A percentile compares a stretch with the other conserved stretches of the same genome.
phyloP scores from a whole-genome alignment of 2,888 invertebrate species.

The Cephus runcator region DNA sequence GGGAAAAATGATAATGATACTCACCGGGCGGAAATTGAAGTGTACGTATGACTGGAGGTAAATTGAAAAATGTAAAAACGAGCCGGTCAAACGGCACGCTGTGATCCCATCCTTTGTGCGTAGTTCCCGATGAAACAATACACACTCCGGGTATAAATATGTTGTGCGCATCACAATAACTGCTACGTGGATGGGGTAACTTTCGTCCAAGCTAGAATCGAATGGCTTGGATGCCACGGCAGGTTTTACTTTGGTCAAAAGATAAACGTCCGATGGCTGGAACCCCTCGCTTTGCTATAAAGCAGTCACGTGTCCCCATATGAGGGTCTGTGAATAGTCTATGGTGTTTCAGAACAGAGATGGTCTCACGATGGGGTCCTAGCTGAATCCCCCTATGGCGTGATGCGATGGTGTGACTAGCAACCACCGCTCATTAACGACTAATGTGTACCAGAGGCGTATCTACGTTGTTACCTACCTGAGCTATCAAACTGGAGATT shows the following conservation, averaged over 20 bases:
- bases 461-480: slow-evolving; percentile 27
- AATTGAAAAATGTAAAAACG: slow-evolving; percentile 39
- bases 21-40: background rate
- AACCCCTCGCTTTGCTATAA: slow-evolving; percentile 41
- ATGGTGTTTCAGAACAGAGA: slow-evolving; percentile 53
- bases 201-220: slow-evolving; percentile 30
- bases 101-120: slow-evolving; percentile 32
- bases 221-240: background rate
- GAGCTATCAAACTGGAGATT: slow-evolving; percentile 16
- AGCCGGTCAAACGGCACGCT: slow-evolving; percentile 10
- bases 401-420: slow-evolving; percentile 49
- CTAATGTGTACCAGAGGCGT: slow-evolving; percentile 33
- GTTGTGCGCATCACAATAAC: slow-evolving; percentile 50
- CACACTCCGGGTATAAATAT: slow-evolving; percentile 40
- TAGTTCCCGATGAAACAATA: slow-evolving; percentile 45
- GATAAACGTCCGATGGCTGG: slow-evolving; percentile 40
- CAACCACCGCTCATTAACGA: slow-evolving; percentile 46
- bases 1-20: background rate
- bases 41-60: slow-evolving; percentile 3
- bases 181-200: slow-evolving; percentile 24
- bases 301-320: slow-evolving; percentile 58
- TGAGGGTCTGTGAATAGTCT: slow-evolving; percentile 47
- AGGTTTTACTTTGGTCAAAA: slow-evolving; percentile 45
- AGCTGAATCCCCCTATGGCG: slow-evolving; percentile 37
- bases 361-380: slow-evolving; percentile 56